phyloP scores from a whole-genome alignment of 2,113 vertebrate genomes.

The Motacilla tschutschensis region DNA sequence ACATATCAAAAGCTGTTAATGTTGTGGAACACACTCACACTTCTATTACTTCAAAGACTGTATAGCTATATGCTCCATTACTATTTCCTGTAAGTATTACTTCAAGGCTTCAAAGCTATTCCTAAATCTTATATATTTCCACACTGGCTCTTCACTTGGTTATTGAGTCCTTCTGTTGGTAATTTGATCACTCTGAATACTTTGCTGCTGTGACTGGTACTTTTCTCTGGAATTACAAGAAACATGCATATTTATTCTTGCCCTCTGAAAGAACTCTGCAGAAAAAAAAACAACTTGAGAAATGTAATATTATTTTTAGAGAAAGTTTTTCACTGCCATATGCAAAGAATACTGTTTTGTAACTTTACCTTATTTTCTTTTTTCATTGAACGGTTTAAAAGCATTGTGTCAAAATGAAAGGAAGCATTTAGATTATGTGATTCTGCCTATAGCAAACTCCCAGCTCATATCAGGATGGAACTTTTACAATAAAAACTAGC shows the following conservation, averaged over 20 bases:
- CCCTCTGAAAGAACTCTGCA: not conserved
- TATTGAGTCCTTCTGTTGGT: not conserved
- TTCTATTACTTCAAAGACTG: not conserved
- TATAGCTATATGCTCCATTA: not conserved
- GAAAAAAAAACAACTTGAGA: not conserved
- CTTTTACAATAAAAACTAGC: not conserved
- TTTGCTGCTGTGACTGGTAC: not conserved
- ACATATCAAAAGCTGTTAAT: conserved; percentile 23
- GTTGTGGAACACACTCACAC: not conserved
- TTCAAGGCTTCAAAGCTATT: not conserved
- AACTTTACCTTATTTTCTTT: not conserved
- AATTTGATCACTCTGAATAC: not conserved
- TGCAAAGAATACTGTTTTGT: not conserved
- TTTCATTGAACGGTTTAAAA: not conserved
- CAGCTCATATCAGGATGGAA: not conserved
- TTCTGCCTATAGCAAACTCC: not conserved
- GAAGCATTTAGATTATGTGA: not conserved
- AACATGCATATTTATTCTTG: not conserved
- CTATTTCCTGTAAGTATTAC: not conserved
- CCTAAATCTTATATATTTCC: not conserved
- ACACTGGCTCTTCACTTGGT: not conserved
- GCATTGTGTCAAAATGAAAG: not conserved
- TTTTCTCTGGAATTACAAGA: not conserved
- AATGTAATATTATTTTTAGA: not conserved
- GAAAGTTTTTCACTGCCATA: not conserved